These are phyloP conservation scores for Leontopithecus rosalia DNA, from an alignment of 2,797 vertebrate genomes.

Conservation along the genomic window DNA sequence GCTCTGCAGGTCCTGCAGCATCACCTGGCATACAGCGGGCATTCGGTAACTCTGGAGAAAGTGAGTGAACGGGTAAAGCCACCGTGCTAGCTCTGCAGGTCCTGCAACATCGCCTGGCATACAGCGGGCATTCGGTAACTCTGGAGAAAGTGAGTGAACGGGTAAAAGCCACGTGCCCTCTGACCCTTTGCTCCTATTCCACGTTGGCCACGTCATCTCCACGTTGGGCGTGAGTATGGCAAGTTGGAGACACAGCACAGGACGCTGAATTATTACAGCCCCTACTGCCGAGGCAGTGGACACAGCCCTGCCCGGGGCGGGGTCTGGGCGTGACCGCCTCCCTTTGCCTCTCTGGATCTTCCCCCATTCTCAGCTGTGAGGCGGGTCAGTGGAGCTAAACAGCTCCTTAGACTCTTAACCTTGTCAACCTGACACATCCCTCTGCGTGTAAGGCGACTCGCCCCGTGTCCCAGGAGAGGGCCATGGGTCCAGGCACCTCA, in stretches of 20 bases:
- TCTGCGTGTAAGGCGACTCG: background rate
- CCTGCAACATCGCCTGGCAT: background rate
- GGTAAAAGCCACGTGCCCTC: accelerated
- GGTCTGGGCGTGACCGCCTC: accelerated
- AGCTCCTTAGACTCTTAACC: accelerated
- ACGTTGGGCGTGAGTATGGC: accelerated
- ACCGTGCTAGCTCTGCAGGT: too few species aligned
- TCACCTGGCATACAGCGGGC: background rate
- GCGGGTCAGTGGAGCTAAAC: background rate
- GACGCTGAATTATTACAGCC: accelerated
- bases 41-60: background rate
- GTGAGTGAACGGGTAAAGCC: accelerated
- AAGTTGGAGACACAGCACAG: accelerated
- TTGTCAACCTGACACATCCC: background rate
- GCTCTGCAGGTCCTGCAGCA: background rate
- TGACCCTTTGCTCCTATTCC: background rate
- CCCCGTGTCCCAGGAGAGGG: background rate
- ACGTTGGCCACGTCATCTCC: accelerated
- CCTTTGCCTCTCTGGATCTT: accelerated
- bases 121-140: background rate
- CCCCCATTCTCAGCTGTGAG: background rate
- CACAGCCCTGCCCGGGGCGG: background rate
- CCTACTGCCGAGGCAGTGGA: background rate
- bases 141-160: too few species aligned
- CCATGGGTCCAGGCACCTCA: accelerated